Percentiles rank a stretch among this genome's conserved stretches.
Conservation (phyloP, 2,797 vertebrate genomes). For the Sebastes ruberrimus region DNA sequence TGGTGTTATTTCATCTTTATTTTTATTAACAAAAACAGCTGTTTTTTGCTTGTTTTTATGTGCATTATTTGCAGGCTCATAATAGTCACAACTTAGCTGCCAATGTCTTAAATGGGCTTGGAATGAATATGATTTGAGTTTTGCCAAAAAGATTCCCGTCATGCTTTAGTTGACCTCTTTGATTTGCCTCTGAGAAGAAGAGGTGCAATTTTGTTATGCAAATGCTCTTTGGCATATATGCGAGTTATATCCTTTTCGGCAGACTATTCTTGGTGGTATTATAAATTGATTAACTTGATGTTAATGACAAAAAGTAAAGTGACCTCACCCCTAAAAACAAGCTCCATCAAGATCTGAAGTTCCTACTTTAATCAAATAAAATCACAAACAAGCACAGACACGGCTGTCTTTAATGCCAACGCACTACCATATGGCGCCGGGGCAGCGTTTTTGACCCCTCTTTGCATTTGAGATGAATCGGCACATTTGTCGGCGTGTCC, state of each 20-base stretch:
- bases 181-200: neutral
- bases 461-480: constrained; percentile 61
- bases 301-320: neutral
- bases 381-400: constrained; percentile 6
- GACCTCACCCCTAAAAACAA: neutral
- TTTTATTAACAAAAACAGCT: neutral
- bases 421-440: constrained; percentile 26
- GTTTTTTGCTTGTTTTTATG: neutral
- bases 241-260: neutral
- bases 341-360: neutral
- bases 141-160: neutral
- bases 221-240: neutral
- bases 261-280: neutral
- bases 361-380: constrained; percentile 21
- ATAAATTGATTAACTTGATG: neutral
- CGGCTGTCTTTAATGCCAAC: constrained; percentile 28
- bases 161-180: neutral
- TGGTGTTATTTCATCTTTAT: neutral
- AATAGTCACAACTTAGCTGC: no score
- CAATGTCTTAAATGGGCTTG: neutral
- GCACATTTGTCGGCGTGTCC: constrained; percentile 27
- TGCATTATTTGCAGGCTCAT: neutral
- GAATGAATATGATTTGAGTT: neutral
- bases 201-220: neutral
- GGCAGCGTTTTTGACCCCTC: constrained; percentile 31